Conservation (phyloP, 1,140 invertebrate genomes). For the Trachymyrmex cornetzi region DNA sequence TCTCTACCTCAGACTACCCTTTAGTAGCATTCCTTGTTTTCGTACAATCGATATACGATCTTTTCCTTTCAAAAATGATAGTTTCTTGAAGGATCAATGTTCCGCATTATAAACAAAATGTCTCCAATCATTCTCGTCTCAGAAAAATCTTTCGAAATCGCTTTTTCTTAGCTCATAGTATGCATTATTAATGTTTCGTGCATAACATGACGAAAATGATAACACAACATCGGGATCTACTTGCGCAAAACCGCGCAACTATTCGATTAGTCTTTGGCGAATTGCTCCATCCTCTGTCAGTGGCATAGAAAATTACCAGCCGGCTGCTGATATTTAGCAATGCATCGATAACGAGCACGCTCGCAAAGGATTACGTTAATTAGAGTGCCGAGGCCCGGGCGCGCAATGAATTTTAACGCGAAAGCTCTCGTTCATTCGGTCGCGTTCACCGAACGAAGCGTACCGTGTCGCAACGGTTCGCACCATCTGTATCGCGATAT, state of each 20-base stretch:
- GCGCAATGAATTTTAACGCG: constrained; percentile 59
- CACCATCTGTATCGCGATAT: constrained; percentile 72
- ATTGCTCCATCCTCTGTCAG: constrained; percentile 19
- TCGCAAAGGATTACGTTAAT: constrained; percentile 67
- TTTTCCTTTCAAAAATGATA: constrained; percentile 24
- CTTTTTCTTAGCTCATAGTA: neutral
- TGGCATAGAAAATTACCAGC: constrained; percentile 56
- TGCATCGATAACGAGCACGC: constrained; percentile 71
- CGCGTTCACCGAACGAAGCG: constrained; percentile 39
- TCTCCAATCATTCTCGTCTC: neutral
- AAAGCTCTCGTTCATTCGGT: constrained; percentile 49
- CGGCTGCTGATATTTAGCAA: constrained; percentile 71
- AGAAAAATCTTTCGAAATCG: neutral
- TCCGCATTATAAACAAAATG: neutral
- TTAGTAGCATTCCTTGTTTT: constrained; percentile 50
- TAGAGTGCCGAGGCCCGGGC: constrained; percentile 57
- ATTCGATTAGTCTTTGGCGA: constrained; percentile 34
- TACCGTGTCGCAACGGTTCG: constrained; percentile 71
- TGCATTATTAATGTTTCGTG: neutral
- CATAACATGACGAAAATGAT: neutral
- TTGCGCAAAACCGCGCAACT: constrained; percentile 29
- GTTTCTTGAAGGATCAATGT: constrained; percentile 11
- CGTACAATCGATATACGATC: constrained; percentile 68
- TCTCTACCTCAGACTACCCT: constrained; percentile 4
- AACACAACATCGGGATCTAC: constrained; percentile 9